Conservation (phyloP, 53 echinoderm and acorn worm species). For the Apostichopus leukothele region DNA sequence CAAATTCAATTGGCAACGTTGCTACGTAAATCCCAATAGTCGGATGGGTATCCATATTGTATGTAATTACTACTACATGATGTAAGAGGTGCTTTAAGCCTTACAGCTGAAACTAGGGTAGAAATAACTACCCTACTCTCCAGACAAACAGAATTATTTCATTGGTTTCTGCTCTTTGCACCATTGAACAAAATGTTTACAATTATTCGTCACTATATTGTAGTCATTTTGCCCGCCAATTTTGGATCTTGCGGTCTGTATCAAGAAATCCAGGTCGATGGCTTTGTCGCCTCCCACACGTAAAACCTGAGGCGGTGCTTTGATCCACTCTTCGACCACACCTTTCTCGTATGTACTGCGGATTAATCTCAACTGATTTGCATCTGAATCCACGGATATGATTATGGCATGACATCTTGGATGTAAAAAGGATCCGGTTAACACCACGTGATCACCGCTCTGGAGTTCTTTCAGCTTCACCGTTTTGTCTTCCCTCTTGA, state of each 20-base stretch:
- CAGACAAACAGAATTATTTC: no score
- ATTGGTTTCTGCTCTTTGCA: neutral
- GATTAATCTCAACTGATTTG: neutral
- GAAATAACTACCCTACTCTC: no score
- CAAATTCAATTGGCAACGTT: no score
- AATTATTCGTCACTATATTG: neutral
- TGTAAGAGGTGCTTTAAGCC: no score
- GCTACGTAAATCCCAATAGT: no score
- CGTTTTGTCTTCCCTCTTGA: neutral
- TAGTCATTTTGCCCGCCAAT: neutral
- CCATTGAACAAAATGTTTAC: neutral
- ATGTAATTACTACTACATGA: no score
- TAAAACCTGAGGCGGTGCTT: neutral
- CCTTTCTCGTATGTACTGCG: conserved; percentile 18
- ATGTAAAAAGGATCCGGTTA: neutral
- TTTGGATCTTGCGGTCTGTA: neutral
- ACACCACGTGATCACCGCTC: conserved; percentile 19
- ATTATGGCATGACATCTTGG: conserved; percentile 24
- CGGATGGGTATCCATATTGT: no score
- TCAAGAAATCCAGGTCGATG: neutral
- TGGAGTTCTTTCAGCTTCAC: neutral
- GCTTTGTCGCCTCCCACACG: neutral
- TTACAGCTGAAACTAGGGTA: no score
- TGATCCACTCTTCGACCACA: conserved; percentile 9
- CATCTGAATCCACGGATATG: neutral